phyloP scores from a whole-genome alignment of 2,113 vertebrate species.

The Meles meles region DNA sequence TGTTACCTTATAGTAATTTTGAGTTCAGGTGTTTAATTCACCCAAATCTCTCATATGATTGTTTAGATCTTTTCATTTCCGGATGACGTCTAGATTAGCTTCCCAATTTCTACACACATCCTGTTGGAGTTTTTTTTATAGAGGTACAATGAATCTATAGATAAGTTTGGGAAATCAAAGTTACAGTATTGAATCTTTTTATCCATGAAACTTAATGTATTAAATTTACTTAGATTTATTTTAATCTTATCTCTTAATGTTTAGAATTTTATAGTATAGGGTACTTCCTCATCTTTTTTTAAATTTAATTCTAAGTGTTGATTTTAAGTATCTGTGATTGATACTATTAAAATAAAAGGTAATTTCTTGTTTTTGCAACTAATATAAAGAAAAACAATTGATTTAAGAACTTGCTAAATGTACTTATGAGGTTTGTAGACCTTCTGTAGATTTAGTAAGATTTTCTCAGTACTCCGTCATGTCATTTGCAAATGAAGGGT shows the following conservation, averaged over 20 bases:
- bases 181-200: background rate
- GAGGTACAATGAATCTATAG: background rate
- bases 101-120: background rate
- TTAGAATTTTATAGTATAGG: background rate
- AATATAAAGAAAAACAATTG: background rate
- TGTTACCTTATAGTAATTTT: background rate
- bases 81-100: background rate
- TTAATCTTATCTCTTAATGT: background rate
- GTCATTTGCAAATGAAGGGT: background rate
- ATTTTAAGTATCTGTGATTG: background rate
- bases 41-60: background rate
- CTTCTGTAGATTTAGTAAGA: background rate
- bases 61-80: background rate
- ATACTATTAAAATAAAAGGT: background rate
- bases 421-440: background rate
- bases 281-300: background rate
- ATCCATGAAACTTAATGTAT: background rate
- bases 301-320: background rate
- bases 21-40: background rate
- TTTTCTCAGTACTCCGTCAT: background rate
- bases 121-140: background rate
- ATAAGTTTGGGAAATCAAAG: background rate
- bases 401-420: background rate
- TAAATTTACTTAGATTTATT: background rate
- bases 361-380: background rate